These are phyloP conservation scores for Magallana ariakensis DNA, from an alignment of 1,140 invertebrate species.

Conservation along the genomic window DNA sequence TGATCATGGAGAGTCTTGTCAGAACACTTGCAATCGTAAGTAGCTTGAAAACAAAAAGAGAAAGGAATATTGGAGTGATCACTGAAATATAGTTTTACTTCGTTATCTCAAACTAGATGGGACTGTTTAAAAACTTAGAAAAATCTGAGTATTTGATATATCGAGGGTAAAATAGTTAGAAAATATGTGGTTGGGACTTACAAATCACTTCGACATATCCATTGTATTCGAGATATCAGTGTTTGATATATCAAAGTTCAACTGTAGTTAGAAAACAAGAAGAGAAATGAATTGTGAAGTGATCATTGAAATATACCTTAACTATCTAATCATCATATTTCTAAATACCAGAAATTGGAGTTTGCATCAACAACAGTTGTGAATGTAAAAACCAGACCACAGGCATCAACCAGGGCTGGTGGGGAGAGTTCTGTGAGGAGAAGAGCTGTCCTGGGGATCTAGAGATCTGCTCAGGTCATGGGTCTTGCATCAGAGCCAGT, in stretches of 20 bases:
- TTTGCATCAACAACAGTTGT: slow-evolving; percentile 57
- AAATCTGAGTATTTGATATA: too few relatives aligned
- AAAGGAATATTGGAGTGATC: not conserved
- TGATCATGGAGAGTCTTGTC: slow-evolving; percentile 60
- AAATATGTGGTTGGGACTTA: too few relatives aligned
- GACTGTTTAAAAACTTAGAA: too few relatives aligned
- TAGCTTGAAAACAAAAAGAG: not conserved
- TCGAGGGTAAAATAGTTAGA: too few relatives aligned
- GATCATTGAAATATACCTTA: not conserved
- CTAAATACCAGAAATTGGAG: slow-evolving; percentile 25
- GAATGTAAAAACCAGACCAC: slow-evolving; percentile 45
- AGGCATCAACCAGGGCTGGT: slow-evolving; percentile 55
- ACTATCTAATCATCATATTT: not conserved
- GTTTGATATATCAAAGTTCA: too few relatives aligned
- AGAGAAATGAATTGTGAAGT: too few relatives aligned
- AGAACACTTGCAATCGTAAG: slow-evolving; percentile 47
- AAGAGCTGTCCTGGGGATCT: slow-evolving; percentile 61
- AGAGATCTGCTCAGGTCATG: slow-evolving; percentile 60
- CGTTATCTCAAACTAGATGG: too few relatives aligned
- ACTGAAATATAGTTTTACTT: too few relatives aligned
- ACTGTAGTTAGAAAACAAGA: too few relatives aligned
- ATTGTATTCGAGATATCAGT: too few relatives aligned
- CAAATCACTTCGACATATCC: too few relatives aligned
- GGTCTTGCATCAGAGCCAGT: slow-evolving; percentile 58
- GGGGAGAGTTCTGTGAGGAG: slow-evolving; percentile 62